These are phyloP conservation scores for Meteorus sp. DNA, from an alignment of 1,140 invertebrate species.

Conservation along the genomic window DNA sequence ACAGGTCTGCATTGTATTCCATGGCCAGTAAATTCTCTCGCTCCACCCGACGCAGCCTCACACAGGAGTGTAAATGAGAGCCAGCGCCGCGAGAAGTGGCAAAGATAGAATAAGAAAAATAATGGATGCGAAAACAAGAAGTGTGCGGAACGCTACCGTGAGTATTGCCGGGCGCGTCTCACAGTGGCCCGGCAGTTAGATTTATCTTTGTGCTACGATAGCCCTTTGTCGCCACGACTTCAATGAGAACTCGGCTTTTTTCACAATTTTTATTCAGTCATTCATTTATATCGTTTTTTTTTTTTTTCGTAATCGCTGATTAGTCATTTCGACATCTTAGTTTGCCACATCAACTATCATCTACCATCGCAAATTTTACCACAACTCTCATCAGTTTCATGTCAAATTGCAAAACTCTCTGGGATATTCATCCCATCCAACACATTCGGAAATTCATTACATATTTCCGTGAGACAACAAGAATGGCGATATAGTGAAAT, in stretches of 20 bases:
- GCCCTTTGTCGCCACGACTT: constrained; percentile 52
- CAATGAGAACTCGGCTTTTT: constrained; percentile 59
- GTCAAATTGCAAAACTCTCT: too few relatives aligned
- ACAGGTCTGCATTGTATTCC: constrained; percentile 59
- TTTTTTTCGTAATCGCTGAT: constrained; percentile 1
- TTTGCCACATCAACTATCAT: constrained; percentile 21
- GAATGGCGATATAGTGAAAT: too few relatives aligned
- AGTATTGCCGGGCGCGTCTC: constrained; percentile 9
- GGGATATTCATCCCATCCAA: too few relatives aligned
- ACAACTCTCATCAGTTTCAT: too few relatives aligned
- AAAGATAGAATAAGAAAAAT: not conserved
- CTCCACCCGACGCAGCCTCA: too few relatives aligned
- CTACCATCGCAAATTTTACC: constrained; percentile 8
- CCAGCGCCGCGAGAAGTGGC: constrained; percentile 22
- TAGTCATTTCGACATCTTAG: constrained; percentile 17
- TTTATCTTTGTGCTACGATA: constrained; percentile 49
- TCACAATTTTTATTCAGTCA: constrained; percentile 49
- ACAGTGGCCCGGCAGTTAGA: constrained; percentile 33
- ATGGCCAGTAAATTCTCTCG: constrained; percentile 56
- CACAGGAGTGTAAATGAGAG: constrained; percentile 58
- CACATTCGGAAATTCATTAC: too few relatives aligned
- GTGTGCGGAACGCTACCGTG: constrained; percentile 11
- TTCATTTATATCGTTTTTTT: not conserved
- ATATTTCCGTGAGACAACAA: too few relatives aligned
- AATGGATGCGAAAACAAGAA: constrained; percentile 28